Base-by-base conservation (phyloP, 1,140 invertebrate species). In the Cryptotermes secundus region DNA sequence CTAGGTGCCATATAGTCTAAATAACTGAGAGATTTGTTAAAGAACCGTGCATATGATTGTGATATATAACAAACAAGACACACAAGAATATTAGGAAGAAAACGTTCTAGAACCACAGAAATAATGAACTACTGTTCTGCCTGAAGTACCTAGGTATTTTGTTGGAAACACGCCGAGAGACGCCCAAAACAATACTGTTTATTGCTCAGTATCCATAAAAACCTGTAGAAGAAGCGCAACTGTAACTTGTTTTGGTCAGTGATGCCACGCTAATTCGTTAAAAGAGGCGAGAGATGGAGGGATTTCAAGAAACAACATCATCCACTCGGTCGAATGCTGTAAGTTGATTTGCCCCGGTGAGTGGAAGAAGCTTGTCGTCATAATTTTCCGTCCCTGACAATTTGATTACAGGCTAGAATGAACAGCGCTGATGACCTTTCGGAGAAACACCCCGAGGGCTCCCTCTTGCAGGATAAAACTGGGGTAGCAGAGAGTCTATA, bases 381-480 rank as follows among this genome's bases (percentile, higher is more conserved):
- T 72, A 72, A 72, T 72, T 72, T n/a, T 72, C 59, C 59, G n/a
- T 72, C 59, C 59, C 59, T 72, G 59, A 72, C 59, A 72, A 72
- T 72, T 72, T 72, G 59, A 72, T 72, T 72, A 72, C n/a, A 72
- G 59, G 59, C 26, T 72, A 72, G 59, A 72, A 72, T 72, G 59
- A 72, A 31, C 59, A 72, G 59, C 59, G 59, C 59, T 72, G 59
- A 72, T 72, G 59, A 72, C 59, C 59, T 72, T 31, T 72, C n/a
- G 59, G 59, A 72, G 59, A 72, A 72, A 72, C 12, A 72, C 59
- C 59, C 59, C 59, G 26, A 31, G 26, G 59, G 59, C 7, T n/a
- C 26, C 0, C 31, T 31, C 59, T 72, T 72, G 59, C 59, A 72
- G 59, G 59, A 3, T 49, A 49, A 9, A 49, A 49, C 45, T 49